Evolutionary conservation across 2,888 invertebrate species (phyloP).

Genomic region (Monoplex corrugatus): DNA sequence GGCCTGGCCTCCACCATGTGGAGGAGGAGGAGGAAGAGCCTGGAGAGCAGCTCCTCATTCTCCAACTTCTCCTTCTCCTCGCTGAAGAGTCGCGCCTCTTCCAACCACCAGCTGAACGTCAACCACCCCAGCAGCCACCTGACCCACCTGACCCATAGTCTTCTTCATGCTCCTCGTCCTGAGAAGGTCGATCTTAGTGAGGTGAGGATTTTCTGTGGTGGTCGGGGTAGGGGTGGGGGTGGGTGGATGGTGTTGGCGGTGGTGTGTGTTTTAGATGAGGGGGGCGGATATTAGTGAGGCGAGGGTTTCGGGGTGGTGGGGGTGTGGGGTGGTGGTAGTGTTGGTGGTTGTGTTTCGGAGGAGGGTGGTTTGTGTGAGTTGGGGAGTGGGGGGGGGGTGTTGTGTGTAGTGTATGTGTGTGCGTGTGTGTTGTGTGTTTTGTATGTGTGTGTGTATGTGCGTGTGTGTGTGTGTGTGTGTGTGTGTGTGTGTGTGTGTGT

Average conservation of each 20-base stretch:
- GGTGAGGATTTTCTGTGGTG: background rate
- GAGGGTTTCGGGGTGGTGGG: too few species aligned
- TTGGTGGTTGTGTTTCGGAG: background rate
- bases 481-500: too few species aligned
- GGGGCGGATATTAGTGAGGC: too few species aligned
- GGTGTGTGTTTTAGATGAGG: too few species aligned
- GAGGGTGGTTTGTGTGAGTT: background rate
- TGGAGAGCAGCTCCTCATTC: slow-evolving; percentile 48
- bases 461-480: too few species aligned
- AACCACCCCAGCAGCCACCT: background rate
- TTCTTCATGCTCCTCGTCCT: too few species aligned
- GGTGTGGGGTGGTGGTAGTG: background rate
- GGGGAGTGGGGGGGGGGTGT: background rate
- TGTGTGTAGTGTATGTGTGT: background rate
- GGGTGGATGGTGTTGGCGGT: too few species aligned
- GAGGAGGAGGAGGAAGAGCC: slow-evolving; percentile 29
- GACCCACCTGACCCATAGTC: background rate
- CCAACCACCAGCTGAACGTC: background rate
- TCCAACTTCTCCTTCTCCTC: slow-evolving; percentile 49
- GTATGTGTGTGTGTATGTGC: too few species aligned
- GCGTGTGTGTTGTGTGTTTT: too few species aligned
- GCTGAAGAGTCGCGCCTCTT: slow-evolving; percentile 47
- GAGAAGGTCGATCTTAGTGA: background rate
- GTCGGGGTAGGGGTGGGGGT: too few species aligned
- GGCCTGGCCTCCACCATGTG: slow-evolving; percentile 46